These are phyloP conservation scores for Spinus pinus DNA, from an alignment of 2,797 vertebrate genomes.

Conservation along the genomic window DNA sequence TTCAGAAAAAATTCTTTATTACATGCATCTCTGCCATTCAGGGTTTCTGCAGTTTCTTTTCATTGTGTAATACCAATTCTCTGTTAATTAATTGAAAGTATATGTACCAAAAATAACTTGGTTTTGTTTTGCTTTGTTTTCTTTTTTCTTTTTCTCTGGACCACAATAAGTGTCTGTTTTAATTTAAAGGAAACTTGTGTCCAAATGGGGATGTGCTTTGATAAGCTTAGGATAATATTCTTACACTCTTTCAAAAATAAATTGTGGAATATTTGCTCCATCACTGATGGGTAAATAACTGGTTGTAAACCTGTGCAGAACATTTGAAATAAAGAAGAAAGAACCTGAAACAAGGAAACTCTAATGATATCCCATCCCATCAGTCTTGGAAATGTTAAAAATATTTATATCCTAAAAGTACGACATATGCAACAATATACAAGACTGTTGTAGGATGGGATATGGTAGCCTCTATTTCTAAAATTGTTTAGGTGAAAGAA, in stretches of 20 bases:
- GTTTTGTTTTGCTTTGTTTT: background rate
- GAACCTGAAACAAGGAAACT: background rate
- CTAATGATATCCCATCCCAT: background rate
- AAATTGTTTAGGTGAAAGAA: background rate
- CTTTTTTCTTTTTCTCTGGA: background rate
- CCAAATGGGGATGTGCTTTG: background rate
- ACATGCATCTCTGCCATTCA: background rate
- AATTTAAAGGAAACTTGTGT: background rate
- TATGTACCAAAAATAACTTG: background rate
- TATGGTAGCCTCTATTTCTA: background rate
- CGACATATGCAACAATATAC: background rate
- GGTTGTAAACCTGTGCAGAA: constrained; percentile 28
- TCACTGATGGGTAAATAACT: background rate
- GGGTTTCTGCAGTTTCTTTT: background rate
- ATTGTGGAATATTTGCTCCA: background rate
- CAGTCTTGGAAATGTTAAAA: background rate
- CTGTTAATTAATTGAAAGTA: background rate
- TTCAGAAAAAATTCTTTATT: background rate
- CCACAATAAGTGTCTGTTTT: background rate
- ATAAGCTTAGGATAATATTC: background rate
- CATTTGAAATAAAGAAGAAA: background rate
- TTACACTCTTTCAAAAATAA: background rate
- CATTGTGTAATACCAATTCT: background rate
- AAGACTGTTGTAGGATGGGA: background rate
- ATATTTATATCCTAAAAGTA: background rate